Base-by-base conservation (phyloP, 2,888 invertebrate species). In the Entomobrya multifasciata region DNA sequence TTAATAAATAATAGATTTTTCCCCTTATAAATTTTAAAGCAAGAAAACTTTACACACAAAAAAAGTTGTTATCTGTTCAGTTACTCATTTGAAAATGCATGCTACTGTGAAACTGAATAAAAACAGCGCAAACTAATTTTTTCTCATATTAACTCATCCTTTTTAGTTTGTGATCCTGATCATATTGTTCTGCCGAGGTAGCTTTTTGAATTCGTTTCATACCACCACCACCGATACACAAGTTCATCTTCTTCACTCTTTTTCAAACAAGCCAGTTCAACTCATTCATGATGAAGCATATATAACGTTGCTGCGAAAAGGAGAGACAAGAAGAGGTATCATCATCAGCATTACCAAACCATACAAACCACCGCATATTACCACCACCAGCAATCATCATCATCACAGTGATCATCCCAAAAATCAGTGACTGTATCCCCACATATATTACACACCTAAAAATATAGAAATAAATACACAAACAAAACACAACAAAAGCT, bases 381-480 rank as follows among this genome's bases (percentile, higher is more conserved):
- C 52, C 30, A 74, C 67, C 74, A 41, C 76, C 30, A 74, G 13
- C 55, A 41, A 36, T 47, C 13, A 76, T 78, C 60, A 62, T 41
- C 62, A 60, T 77, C 77, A 27, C 25, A 36, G 30, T 27, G 27
- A 41, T 79, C 79, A 84, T 84, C 84, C 77, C 77, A 77, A 77
- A 82, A 84, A 67, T 77, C 84, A 84, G 22, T 67, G 52, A 84
- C 76, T 84, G 84, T 77, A 67, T 84, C 84, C 84, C 76, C 77
- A 77, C n/a, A n/a, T n/a, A n/a, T 74, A 82, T 57, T 77, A 84
- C 65, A 76, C 84, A 67, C 52, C 76, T 83, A 77, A 15, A 36
- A 60, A 77, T 57, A 60, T 41, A 57, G n/a, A 62, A 30, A 30
- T n/a, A n/a, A n/a, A n/a, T 49, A 67, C 52, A 79, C 52, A 67